phyloP scores from a whole-genome alignment of 2,888 invertebrate genomes.

The Cacoxenus indagator region DNA sequence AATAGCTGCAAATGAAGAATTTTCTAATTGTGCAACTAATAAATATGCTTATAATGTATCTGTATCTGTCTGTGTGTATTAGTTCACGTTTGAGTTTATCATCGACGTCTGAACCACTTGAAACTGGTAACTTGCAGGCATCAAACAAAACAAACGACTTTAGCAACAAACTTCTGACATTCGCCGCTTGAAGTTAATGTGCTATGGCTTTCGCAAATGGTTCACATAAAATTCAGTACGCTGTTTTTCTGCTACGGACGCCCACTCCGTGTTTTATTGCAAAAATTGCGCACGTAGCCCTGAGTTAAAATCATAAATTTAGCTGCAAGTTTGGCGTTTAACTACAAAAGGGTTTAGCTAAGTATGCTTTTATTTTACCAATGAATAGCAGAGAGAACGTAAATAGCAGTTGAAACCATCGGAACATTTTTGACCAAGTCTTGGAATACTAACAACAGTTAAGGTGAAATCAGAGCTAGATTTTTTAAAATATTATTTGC shows the following conservation, averaged over 20 bases:
- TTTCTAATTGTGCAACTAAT: no score
- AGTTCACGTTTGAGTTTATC: no score
- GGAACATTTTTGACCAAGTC: no score
- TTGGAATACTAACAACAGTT: no score
- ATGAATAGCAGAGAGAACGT: slow-evolving; percentile 19
- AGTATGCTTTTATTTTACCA: not conserved
- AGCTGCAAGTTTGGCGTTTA: not conserved
- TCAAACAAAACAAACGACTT: not conserved
- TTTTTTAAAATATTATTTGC: no score
- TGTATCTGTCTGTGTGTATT: not conserved
- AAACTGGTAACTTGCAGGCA: not conserved
- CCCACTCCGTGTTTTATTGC: not conserved
- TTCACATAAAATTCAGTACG: not conserved
- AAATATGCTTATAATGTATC: slow-evolving; percentile 54
- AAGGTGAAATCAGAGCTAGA: no score
- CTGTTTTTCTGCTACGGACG: not conserved
- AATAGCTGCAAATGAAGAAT: no score
- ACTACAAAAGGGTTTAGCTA: not conserved
- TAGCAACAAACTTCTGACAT: not conserved
- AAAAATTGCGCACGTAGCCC: slow-evolving; percentile 16
- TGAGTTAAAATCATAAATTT: not conserved
- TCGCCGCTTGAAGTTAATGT: not conserved
- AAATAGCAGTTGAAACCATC: slow-evolving; percentile 41
- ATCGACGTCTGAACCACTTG: no score
- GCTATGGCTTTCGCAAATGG: not conserved